These are phyloP conservation scores for Aurelia aurita DNA, from an alignment of 30 jellyfish, hydroid and myxozoan species.

Conservation along the genomic window DNA sequence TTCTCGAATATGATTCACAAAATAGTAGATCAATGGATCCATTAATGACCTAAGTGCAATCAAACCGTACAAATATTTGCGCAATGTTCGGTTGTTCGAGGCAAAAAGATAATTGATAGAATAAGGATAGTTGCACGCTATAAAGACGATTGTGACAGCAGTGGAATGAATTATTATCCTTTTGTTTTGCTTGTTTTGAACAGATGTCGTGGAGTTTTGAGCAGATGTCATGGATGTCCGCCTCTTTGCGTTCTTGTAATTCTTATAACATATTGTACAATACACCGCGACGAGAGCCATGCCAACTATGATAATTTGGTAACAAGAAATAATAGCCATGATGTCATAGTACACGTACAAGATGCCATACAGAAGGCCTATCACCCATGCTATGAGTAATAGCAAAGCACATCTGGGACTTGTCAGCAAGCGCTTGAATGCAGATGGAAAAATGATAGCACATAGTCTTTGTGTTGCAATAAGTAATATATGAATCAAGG, in stretches of 20 bases:
- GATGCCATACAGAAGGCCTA: conserved; percentile 18
- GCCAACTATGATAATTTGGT: conserved; percentile 38
- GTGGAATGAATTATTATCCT: conserved; percentile 15
- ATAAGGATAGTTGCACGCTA: conserved; percentile 36
- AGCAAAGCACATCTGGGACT: neutral
- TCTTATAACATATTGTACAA: conserved; percentile 12
- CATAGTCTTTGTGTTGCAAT: conserved; percentile 42
- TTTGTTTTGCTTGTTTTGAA: conserved; percentile 18
- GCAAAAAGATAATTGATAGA: conserved; percentile 29
- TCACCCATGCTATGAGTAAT: conserved; percentile 7
- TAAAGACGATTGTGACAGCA: conserved; percentile 17
- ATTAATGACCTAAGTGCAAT: conserved; percentile 27
- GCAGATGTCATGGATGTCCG: neutral
- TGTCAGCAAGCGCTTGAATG: conserved; percentile 10
- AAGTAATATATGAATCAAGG: conserved; percentile 15
- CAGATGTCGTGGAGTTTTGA: neutral
- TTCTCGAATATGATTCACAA: neutral
- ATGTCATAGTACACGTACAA: neutral
- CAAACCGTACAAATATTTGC: conserved; percentile 29
- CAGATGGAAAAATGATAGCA: conserved; percentile 14
- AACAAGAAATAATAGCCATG: conserved; percentile 15
- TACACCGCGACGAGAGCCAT: conserved; percentile 1
- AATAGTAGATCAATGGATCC: conserved; percentile 39
- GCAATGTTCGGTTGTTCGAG: conserved; percentile 1
- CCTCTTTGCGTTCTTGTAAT: too few relatives aligned